These are phyloP conservation scores for Unio delphinus DNA, from an alignment of 2,888 invertebrate species.

Conservation along the genomic window DNA sequence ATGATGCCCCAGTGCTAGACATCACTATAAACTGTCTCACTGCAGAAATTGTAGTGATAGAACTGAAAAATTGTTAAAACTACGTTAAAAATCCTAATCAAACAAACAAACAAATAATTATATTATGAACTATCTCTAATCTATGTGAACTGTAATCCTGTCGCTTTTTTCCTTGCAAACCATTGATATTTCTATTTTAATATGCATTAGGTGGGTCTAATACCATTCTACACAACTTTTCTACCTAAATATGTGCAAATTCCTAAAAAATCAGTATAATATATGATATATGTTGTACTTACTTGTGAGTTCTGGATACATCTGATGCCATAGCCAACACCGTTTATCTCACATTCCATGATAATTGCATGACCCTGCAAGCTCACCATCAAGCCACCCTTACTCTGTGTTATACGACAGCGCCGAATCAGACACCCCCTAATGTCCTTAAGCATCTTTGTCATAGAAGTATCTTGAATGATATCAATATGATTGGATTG, in stretches of 20 bases:
- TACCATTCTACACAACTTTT: too few species aligned
- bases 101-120: too few species aligned
- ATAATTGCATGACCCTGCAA: conserved; percentile 59
- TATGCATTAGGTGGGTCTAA: too few species aligned
- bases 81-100: too few species aligned
- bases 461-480: conserved; percentile 38
- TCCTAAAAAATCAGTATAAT: neutral
- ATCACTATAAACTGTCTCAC: too few species aligned
- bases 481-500: conserved; percentile 45
- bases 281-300: conserved; percentile 7
- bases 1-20: too few species aligned
- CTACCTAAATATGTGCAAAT: neutral
- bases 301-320: conserved; percentile 66
- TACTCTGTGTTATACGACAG: conserved; percentile 60
- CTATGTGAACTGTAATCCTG: too few species aligned
- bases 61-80: too few species aligned
- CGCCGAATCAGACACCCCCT: conserved; percentile 58
- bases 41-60: too few species aligned
- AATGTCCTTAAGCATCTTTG: conserved; percentile 39
- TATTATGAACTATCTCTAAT: too few species aligned
- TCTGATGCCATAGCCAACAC: conserved; percentile 64
- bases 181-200: too few species aligned
- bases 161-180: too few species aligned
- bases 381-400: conserved; percentile 59
- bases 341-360: conserved; percentile 58